Evolutionary conservation across 2,888 invertebrate species (phyloP), one percentile per base, ranked within the genome.

Genomic region (Lepeophtheirus nordmannii): DNA sequence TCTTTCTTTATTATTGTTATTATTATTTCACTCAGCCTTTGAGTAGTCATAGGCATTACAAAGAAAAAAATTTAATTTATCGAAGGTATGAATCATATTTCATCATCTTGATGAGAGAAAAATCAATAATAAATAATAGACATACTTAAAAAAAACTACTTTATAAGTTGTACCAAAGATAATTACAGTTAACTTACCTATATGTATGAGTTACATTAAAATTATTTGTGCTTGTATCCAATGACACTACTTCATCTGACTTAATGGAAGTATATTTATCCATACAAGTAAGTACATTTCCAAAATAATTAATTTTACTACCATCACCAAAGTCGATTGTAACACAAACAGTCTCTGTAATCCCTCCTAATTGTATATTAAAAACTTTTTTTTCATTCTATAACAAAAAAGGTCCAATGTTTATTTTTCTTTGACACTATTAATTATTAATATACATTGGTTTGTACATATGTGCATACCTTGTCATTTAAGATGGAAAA

Each of bases 301-400:
- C 62, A 12, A 14, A 65, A 17, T 11, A 65, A 1, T 10, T 14
- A 17, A 23, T 20, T 12, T 22, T 12, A 1, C 10, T n/a, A 9
- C 40, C 65, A 39, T 65, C 65, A 12, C 65, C 65, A n/a, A n/a
- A 65, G 17, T 65, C 65, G 1, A 65, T 53, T 7, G 17, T 23
- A 30, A 65, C n/a, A 23, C 65, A 65, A 12, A 58, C 38, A 30
- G 57, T 65, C n/a, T n/a, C 11, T 58, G 58, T 58, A 10, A 53
- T 53, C 14, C 39, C n/a, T 17, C n/a, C 30, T 22, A 65, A 58
- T 12, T 20, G 23, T 12, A 65, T 37, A 38, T 57, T 65, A 53
- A 65, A 65, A 10, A 10, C 53, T 10, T 65, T 65, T 12, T 58
- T 65, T 58, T 65, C 65, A 65, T 65, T 65, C 17, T 58, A 37